A percentile compares a stretch with the other conserved stretches of the same genome.
Conservation (phyloP, 2,888 invertebrate genomes). For the Lycaena phlaeas region DNA sequence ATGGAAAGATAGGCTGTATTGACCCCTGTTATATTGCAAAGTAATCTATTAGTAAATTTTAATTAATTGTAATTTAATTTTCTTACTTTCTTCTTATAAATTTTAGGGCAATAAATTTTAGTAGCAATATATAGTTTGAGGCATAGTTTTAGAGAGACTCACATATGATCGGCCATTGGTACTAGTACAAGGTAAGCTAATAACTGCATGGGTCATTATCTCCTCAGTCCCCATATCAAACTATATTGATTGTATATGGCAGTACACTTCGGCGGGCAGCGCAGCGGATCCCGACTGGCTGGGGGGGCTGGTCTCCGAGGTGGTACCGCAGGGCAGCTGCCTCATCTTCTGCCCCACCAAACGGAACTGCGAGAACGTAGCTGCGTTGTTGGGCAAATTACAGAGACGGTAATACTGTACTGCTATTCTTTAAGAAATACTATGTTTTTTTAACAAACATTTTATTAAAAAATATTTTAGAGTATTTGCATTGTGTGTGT, state of each 20-base stretch:
- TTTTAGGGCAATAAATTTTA: too few relatives aligned
- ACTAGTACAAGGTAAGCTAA: background rate
- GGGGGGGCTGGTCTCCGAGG: constrained; percentile 85
- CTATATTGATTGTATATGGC: constrained; percentile 5
- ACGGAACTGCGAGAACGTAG: constrained; percentile 93
- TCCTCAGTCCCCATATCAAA: background rate
- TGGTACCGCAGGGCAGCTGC: constrained; percentile 84
- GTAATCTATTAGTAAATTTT: too few relatives aligned
- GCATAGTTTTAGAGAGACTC: too few relatives aligned
- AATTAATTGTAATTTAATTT: too few relatives aligned
- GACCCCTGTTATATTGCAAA: too few relatives aligned
- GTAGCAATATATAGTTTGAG: too few relatives aligned
- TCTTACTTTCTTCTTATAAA: too few relatives aligned
- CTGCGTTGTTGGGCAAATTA: constrained; percentile 80
- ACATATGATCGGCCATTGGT: too few relatives aligned
- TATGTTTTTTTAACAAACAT: too few relatives aligned
- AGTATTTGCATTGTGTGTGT: too few relatives aligned
- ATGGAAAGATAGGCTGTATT: too few relatives aligned
- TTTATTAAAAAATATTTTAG: too few relatives aligned
- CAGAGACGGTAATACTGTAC: constrained; percentile 37
- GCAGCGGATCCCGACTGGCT: constrained; percentile 85
- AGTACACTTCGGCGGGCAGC: constrained; percentile 75
- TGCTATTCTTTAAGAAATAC: constrained; percentile 37
- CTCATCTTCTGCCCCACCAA: constrained; percentile 95
- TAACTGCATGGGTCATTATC: background rate